phyloP scores from a whole-genome alignment of 2,888 invertebrate species.

The Agrilus biguttatus region DNA sequence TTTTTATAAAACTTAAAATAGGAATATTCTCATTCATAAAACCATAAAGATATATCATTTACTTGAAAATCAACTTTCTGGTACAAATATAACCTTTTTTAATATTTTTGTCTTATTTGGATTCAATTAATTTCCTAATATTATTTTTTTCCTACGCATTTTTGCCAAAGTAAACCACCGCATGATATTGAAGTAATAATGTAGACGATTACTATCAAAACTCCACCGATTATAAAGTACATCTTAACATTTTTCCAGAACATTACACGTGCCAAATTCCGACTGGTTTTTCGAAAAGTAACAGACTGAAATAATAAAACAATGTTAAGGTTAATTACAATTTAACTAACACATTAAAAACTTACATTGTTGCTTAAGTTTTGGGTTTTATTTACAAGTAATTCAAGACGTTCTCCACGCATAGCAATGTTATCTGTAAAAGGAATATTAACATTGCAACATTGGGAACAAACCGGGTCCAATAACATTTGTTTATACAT shows the following conservation, averaged over 20 bases:
- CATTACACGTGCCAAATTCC: slow-evolving; percentile 71
- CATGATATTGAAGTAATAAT: slow-evolving; percentile 78
- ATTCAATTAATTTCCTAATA: not conserved
- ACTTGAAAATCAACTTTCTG: not conserved
- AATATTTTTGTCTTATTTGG: not conserved
- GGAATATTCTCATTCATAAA: not conserved
- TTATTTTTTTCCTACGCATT: slow-evolving; percentile 36
- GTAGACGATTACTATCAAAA: slow-evolving; percentile 59
- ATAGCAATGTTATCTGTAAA: slow-evolving; percentile 71
- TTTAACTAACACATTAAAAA: slow-evolving; percentile 13
- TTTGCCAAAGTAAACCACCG: slow-evolving; percentile 68
- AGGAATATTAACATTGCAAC: too few species aligned
- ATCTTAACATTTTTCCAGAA: slow-evolving; percentile 92
- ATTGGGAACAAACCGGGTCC: too few species aligned
- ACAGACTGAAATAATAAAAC: slow-evolving; percentile 54
- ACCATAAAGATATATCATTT: not conserved
- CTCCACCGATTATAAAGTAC: slow-evolving; percentile 55
- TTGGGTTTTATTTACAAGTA: slow-evolving; percentile 85
- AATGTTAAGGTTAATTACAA: not conserved
- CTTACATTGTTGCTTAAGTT: slow-evolving; percentile 77
- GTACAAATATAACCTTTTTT: too few species aligned
- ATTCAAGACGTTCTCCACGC: slow-evolving; percentile 81
- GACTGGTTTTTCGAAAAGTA: slow-evolving; percentile 71
- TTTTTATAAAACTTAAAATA: too few species aligned
- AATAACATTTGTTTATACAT: not conserved